Evolutionary conservation across 2,888 invertebrate species (phyloP).

Genomic region (Parapristionchus giblindavisi): DNA sequence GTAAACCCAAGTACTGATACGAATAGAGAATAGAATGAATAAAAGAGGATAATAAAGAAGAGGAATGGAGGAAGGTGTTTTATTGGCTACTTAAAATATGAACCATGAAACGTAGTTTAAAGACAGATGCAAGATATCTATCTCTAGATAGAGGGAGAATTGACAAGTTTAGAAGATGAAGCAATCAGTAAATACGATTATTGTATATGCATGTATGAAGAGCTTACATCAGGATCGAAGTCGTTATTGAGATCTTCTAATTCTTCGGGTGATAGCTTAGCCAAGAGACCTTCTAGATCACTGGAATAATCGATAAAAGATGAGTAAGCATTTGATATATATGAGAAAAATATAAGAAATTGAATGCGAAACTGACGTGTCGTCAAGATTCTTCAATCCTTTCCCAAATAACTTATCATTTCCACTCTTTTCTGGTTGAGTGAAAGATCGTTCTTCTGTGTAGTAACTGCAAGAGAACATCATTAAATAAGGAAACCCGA

Average conservation of each 20-base stretch:
- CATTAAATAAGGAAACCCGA: no score
- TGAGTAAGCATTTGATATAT: not conserved
- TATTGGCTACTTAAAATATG: not conserved
- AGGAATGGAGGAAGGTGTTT: not conserved
- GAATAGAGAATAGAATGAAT: no score
- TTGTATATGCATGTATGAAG: not conserved
- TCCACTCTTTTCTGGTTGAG: constrained; percentile 53
- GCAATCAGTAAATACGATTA: not conserved
- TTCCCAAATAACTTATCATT: constrained; percentile 59
- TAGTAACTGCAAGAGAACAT: constrained; percentile 67
- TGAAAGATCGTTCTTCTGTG: constrained; percentile 63
- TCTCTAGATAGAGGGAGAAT: not conserved
- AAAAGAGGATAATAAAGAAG: no score
- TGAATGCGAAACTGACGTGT: constrained; percentile 37
- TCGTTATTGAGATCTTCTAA: constrained; percentile 96
- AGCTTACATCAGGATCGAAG: constrained; percentile 93
- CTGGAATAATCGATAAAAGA: constrained; percentile 25
- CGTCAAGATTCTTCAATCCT: constrained; percentile 67
- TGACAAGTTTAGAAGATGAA: not conserved
- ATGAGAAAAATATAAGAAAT: not conserved
- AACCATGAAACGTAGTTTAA: no score
- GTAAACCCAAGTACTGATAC: no score
- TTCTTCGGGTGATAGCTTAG: constrained; percentile 92
- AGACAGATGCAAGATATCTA: no score
- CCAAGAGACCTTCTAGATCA: constrained; percentile 91